Conservation (phyloP, 1,140 invertebrate species). For the Heliconius hermathena region DNA sequence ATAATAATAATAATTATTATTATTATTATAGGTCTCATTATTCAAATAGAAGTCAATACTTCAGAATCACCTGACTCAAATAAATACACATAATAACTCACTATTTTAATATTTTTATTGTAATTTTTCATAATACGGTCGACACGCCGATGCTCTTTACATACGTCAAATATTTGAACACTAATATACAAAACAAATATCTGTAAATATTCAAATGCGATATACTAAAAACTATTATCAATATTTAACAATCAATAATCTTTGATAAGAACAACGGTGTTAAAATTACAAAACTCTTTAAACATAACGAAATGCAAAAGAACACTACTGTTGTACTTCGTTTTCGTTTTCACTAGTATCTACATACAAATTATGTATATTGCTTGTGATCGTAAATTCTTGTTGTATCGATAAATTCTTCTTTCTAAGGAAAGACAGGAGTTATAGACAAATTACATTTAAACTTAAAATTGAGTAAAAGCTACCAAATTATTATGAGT, state of each 20-base stretch:
- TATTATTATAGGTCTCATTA: too few relatives aligned
- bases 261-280: conserved; percentile 65
- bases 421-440: neutral
- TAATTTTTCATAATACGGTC: conserved; percentile 79
- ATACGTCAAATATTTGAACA: conserved; percentile 52
- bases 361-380: neutral
- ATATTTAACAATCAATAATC: conserved; percentile 73
- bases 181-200: conserved; percentile 52
- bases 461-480: neutral
- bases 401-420: neutral
- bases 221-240: conserved; percentile 68
- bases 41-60: neutral
- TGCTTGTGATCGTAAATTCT: conserved; percentile 10
- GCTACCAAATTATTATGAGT: neutral
- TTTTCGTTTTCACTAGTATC: conserved; percentile 24
- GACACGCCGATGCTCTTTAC: conserved; percentile 59
- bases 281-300: conserved; percentile 29
- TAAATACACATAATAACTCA: conserved; percentile 58
- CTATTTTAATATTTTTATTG: conserved; percentile 81
- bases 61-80: conserved; percentile 19
- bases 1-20: too few relatives aligned
- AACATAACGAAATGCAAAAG: conserved; percentile 35
- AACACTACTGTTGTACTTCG: conserved; percentile 35
- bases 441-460: neutral
- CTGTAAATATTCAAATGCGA: conserved; percentile 49